A percentile compares a stretch with the other conserved stretches of the same genome.
These are phyloP conservation scores for Engystomops pustulosus DNA, from an alignment of 2,113 vertebrate species.

Conservation along the genomic window DNA sequence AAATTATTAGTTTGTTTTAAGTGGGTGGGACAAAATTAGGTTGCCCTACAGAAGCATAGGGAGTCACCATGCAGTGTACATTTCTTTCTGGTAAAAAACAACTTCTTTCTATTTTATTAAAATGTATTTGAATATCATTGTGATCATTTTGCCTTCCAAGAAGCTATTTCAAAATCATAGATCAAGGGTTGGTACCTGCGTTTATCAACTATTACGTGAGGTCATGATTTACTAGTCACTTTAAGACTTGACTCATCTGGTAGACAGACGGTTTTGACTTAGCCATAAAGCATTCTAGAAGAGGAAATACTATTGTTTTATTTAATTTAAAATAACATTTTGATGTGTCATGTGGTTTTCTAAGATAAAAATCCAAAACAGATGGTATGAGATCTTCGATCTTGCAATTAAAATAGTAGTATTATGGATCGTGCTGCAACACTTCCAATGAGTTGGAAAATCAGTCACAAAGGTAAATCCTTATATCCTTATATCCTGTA, in stretches of 20 bases:
- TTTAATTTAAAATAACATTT: constrained; percentile 28
- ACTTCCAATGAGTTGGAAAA: background rate
- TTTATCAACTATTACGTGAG: background rate
- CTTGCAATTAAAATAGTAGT: background rate
- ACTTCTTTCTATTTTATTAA: background rate
- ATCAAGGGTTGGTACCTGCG: background rate
- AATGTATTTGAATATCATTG: background rate
- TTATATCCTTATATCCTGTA: no score
- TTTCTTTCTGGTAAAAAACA: no score
- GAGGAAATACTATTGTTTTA: constrained; percentile 15
- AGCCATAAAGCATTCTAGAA: background rate
- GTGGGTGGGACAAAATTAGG: no score
- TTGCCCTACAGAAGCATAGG: no score
- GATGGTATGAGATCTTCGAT: background rate
- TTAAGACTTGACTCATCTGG: background rate
- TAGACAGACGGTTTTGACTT: background rate
- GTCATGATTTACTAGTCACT: background rate
- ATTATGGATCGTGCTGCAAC: background rate
- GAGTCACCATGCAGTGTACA: no score
- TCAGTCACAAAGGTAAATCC: no score
- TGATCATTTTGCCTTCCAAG: background rate
- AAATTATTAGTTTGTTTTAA: no score
- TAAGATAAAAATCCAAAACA: constrained; percentile 6
- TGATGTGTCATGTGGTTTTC: constrained; percentile 3
- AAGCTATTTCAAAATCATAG: background rate